phyloP scores from a whole-genome alignment of 2,888 invertebrate species.

The Philopedon plagiatum region DNA sequence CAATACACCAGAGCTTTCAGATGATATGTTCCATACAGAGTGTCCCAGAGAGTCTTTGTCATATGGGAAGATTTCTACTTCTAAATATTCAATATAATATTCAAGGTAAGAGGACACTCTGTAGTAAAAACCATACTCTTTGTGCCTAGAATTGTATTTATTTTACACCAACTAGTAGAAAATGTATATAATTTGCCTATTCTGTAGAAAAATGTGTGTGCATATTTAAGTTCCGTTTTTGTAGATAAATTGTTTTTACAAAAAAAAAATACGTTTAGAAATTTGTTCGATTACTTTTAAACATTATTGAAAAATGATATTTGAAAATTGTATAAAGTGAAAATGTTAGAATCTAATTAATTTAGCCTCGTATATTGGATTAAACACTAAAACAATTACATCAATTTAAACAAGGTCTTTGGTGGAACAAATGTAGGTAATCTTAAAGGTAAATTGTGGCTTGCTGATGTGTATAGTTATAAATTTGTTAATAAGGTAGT shows the following conservation, averaged over 20 bases:
- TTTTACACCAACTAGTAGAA: neutral
- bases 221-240: constrained; percentile 6
- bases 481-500: constrained; percentile 34
- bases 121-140: too few species aligned
- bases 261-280: neutral
- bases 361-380: constrained; percentile 2
- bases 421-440: constrained; percentile 22
- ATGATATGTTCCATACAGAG: too few species aligned
- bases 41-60: too few species aligned
- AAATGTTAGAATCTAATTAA: neutral
- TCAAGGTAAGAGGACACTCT: too few species aligned
- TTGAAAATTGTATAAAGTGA: neutral
- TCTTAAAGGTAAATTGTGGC: constrained; percentile 11
- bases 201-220: neutral
- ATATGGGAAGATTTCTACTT: too few species aligned
- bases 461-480: constrained; percentile 34
- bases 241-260: neutral
- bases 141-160: too few species aligned
- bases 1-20: too few species aligned
- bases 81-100: too few species aligned
- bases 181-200: neutral
- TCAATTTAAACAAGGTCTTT: constrained; percentile 4
- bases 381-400: neutral
- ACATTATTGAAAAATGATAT: neutral
- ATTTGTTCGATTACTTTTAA: neutral